A percentile compares a stretch with the other conserved stretches of the same genome.
Evolutionary conservation across 2,797 vertebrate species (phyloP).

Genomic region (Odontamblyopus rebecca): DNA sequence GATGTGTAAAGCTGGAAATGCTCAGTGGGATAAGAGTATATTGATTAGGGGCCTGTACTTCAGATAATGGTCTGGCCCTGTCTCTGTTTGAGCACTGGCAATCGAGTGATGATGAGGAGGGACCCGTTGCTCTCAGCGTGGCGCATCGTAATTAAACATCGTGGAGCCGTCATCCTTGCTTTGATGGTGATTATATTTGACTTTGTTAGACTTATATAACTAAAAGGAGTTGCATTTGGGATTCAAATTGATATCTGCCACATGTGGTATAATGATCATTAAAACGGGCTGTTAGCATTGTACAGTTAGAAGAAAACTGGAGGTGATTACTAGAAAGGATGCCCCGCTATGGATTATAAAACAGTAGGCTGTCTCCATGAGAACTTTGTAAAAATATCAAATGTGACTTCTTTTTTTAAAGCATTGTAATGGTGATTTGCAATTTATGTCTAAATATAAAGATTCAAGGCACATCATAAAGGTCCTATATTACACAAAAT

Average conservation of each 20-base stretch:
- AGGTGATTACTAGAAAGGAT: no score
- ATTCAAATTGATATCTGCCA: neutral
- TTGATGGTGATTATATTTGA: neutral
- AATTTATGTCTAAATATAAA: no score
- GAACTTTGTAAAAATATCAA: no score
- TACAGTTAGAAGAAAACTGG: no score
- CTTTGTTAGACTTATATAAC: neutral
- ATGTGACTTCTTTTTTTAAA: no score
- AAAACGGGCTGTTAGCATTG: no score
- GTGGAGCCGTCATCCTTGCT: neutral
- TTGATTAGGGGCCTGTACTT: constrained; percentile 66
- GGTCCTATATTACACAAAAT: no score
- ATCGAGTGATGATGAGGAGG: constrained; percentile 58
- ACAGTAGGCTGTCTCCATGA: no score
- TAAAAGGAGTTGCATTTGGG: neutral
- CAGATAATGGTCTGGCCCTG: constrained; percentile 55
- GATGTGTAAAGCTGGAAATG: constrained; percentile 49
- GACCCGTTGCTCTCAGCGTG: constrained; percentile 7
- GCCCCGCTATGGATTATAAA: no score
- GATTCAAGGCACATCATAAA: no score
- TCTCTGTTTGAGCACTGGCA: constrained; percentile 37
- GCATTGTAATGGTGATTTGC: no score
- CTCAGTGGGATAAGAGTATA: constrained; percentile 63
- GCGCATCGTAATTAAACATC: constrained; percentile 40
- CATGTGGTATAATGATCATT: neutral